phyloP scores from a whole-genome alignment of 2,888 invertebrate species.

The Drosophila kanekoi region DNA sequence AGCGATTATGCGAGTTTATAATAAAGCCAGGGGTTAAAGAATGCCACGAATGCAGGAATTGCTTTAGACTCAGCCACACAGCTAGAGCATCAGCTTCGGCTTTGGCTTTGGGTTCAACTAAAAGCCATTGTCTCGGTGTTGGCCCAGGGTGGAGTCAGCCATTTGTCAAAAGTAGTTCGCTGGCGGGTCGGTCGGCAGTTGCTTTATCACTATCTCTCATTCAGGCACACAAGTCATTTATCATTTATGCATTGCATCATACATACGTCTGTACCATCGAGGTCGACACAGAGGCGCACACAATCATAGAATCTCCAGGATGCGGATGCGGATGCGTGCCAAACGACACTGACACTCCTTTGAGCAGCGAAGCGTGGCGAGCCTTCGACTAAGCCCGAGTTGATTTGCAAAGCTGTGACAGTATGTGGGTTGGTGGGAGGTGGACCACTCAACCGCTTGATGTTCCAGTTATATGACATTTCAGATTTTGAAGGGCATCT shows the following conservation, averaged over 20 bases:
- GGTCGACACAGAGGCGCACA: slow-evolving; percentile 26
- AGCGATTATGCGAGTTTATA: slow-evolving; percentile 78
- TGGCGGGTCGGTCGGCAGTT: slow-evolving; percentile 55
- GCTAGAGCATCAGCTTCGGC: slow-evolving; percentile 3
- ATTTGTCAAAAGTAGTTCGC: slow-evolving; percentile 75
- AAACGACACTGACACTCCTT: slow-evolving; percentile 69
- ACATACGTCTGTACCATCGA: slow-evolving; percentile 38
- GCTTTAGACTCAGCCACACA: slow-evolving; percentile 8
- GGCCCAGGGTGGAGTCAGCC: slow-evolving; percentile 45
- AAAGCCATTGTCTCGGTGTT: slow-evolving; percentile 44
- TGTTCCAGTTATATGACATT: slow-evolving; percentile 66
- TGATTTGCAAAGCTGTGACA: slow-evolving; percentile 72
- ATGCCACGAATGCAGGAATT: slow-evolving; percentile 19
- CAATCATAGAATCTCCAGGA: slow-evolving; percentile 24
- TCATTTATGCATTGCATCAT: slow-evolving; percentile 77
- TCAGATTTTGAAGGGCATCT: slow-evolving; percentile 70
- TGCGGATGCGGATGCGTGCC: slow-evolving; percentile 58
- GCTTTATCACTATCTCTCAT: slow-evolving; percentile 75
- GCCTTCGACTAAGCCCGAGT: slow-evolving; percentile 65
- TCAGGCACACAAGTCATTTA: slow-evolving; percentile 74
- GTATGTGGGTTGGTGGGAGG: not conserved
- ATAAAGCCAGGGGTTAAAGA: slow-evolving; percentile 59
- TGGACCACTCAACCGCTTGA: slow-evolving; percentile 47
- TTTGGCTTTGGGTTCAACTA: slow-evolving; percentile 16
- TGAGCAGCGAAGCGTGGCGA: slow-evolving; percentile 61